A percentile compares a stretch with the other conserved stretches of the same genome.
These are phyloP conservation scores for Lepisosteus oculatus DNA, from an alignment of 2,113 vertebrate genomes.

Conservation along the genomic window DNA sequence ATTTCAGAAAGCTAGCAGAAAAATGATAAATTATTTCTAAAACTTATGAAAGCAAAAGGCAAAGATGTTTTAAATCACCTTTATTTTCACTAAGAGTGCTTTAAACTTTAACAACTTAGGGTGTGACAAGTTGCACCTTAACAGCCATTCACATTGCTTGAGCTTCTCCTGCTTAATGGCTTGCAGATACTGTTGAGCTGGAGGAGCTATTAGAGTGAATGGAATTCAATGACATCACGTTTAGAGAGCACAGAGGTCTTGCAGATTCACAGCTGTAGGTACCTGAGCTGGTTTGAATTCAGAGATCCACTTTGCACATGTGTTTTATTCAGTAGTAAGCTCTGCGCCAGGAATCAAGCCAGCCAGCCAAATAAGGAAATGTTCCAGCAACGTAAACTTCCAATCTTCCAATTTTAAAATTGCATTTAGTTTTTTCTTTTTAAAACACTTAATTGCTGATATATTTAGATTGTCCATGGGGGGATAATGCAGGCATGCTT, in stretches of 20 bases:
- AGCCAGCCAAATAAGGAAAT: conserved; percentile 40
- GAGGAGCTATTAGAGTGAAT: neutral
- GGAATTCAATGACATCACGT: conserved; percentile 22
- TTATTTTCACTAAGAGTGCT: too few relatives aligned
- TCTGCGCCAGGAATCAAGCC: conserved; percentile 31
- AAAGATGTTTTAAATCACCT: too few relatives aligned
- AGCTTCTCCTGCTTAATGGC: neutral
- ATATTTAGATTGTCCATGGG: conserved; percentile 22
- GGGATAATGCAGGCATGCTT: conserved; percentile 1
- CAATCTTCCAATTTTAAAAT: neutral
- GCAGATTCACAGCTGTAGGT: neutral
- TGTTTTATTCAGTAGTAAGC: conserved; percentile 38
- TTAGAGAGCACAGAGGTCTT: neutral
- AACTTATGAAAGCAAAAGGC: too few relatives aligned
- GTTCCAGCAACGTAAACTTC: conserved; percentile 24
- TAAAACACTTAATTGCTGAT: conserved; percentile 16
- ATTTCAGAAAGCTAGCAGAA: too few relatives aligned
- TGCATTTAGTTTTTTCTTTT: neutral
- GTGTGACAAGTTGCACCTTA: too few relatives aligned
- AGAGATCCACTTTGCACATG: conserved; percentile 28
- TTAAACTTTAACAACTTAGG: too few relatives aligned
- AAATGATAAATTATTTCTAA: too few relatives aligned
- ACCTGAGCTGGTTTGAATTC: conserved; percentile 9
- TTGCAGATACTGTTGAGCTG: neutral
- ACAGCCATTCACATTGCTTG: too few relatives aligned